Evolutionary conservation across 2,888 invertebrate genomes (phyloP), one percentile per base, ranked within the genome.

Genomic region (Macroteleia sp.): DNA sequence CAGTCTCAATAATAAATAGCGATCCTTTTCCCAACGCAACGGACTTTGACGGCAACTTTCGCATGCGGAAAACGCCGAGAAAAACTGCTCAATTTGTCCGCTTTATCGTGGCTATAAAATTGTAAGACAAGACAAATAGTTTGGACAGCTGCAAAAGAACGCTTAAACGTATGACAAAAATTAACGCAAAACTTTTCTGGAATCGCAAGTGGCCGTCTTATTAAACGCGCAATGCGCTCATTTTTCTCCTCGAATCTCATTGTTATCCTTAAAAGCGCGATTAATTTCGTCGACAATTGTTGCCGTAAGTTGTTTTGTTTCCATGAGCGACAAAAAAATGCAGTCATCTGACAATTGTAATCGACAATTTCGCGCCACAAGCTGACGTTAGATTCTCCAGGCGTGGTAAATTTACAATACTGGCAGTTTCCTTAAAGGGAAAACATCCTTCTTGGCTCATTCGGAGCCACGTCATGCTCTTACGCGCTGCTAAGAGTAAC

Each of bases 401-500:
- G 30, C 28, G 16, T 20, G 32, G 57, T 12, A 30, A 19, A 41
- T 44, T 16, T 16, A 20, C 22, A 22, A 34, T 67, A 46, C 10
- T 22, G 36, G 48, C 57, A 30, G 16, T 69, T 69, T 57, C 69
- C 69, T 69, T 69, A 32, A 20, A 42, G 4, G 34, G 57, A 48
- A 42, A 48, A 30, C 57, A 69, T 69, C 69, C 59, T 59, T 69
- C 69, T 50, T 42, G 30, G 22, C 50, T 50, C 50, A 50, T 57
- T 46, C 69, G 25, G 19, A 48, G 69, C 57, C 69, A 50, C 69
- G 69, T 57, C 69, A 59, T 57, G 69, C 56, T 56, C 20, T 67
- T 57, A 30, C 69, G 50, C 50, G 69, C 56, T 56, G 16, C 57
- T 57, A 30, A 67, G 56, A 67, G 34, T 67, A 56, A 67, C 56